A percentile compares a stretch with the other conserved stretches of the same genome.
phyloP scores from a whole-genome alignment of 2,888 invertebrate species.

The Gymnoscelis rufifasciata region DNA sequence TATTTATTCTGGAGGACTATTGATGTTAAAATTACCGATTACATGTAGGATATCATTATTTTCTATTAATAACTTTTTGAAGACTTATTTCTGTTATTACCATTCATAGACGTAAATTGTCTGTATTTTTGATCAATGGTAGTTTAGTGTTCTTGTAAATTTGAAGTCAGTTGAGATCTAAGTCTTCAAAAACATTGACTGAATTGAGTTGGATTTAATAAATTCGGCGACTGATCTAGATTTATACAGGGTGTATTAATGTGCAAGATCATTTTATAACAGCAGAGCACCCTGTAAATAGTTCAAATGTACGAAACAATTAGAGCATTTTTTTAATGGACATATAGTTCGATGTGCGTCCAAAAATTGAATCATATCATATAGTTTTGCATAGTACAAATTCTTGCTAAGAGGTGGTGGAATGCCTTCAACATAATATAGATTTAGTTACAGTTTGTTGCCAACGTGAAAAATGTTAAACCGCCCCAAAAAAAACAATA shows the following conservation, averaged over 20 bases:
- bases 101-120: neutral
- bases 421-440: slow-evolving; percentile 13
- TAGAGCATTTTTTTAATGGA: slow-evolving; percentile 16
- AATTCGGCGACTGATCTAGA: slow-evolving; percentile 29
- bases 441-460: slow-evolving; percentile 4
- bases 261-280: slow-evolving; percentile 22
- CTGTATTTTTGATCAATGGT: neutral
- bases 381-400: slow-evolving; percentile 54
- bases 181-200: slow-evolving; percentile 28
- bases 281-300: slow-evolving; percentile 25
- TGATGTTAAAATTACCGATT: neutral
- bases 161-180: slow-evolving; percentile 13
- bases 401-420: slow-evolving; percentile 22
- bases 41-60: slow-evolving; percentile 11
- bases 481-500: slow-evolving; percentile 1
- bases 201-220: slow-evolving; percentile 28
- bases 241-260: slow-evolving; percentile 28
- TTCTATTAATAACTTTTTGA: slow-evolving; percentile 22
- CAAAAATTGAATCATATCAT: slow-evolving; percentile 43
- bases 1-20: neutral
- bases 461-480: neutral
- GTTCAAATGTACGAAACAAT: slow-evolving; percentile 18
- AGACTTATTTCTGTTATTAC: slow-evolving; percentile 21
- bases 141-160: neutral
- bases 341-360: slow-evolving; percentile 24